Conservation (phyloP, 2,888 invertebrate species). For the Lapara coniferarum region DNA sequence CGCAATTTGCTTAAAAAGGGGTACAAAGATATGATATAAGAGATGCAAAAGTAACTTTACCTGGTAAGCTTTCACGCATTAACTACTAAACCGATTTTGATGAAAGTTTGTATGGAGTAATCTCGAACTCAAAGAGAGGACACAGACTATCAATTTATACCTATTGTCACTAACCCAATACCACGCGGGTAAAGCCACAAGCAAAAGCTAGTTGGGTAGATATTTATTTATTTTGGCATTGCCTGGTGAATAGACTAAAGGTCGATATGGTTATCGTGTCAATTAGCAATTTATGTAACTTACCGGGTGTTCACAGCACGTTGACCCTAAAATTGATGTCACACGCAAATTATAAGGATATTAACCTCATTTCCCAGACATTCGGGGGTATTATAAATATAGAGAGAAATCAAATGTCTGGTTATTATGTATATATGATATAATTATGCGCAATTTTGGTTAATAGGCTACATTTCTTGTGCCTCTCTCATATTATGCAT, state of each 20-base stretch:
- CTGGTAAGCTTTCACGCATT: neutral
- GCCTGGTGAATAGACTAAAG: neutral
- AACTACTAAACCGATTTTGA: neutral
- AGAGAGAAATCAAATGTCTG: neutral
- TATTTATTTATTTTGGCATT: neutral
- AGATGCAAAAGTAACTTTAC: too few relatives aligned
- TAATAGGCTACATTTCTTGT: neutral
- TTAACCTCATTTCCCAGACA: conserved; percentile 8
- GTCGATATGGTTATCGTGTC: neutral
- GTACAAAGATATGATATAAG: too few relatives aligned
- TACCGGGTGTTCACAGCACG: neutral
- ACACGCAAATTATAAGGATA: conserved; percentile 11
- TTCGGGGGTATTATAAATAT: neutral
- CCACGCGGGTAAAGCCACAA: too few relatives aligned
- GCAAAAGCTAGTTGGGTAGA: too few relatives aligned
- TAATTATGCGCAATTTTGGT: too few relatives aligned
- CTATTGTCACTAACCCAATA: too few relatives aligned
- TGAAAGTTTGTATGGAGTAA: too few relatives aligned
- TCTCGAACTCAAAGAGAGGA: too few relatives aligned
- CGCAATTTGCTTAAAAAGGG: too few relatives aligned
- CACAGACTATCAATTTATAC: too few relatives aligned
- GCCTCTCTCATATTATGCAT: neutral
- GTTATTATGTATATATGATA: too few relatives aligned
- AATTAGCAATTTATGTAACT: neutral
- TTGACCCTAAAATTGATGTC: conserved; percentile 14